Conservation (phyloP, 2,888 invertebrate species). For the Graphium colonna region DNA sequence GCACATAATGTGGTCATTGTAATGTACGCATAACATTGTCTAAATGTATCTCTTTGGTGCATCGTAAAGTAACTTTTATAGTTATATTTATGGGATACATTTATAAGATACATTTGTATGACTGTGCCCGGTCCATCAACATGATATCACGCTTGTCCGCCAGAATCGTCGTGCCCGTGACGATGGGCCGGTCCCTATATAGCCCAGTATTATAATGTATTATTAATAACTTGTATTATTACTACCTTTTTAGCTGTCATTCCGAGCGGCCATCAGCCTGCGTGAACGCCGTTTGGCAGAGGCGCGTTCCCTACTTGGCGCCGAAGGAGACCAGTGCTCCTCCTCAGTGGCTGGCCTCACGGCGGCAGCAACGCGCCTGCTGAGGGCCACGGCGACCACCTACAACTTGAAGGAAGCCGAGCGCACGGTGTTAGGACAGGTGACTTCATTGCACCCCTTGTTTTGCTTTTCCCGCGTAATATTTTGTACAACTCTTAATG, state of each 20-base stretch:
- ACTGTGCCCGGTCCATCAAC: too few relatives aligned
- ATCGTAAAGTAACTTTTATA: slow-evolving; percentile 76
- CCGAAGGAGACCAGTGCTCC: slow-evolving; percentile 57
- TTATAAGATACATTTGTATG: too few relatives aligned
- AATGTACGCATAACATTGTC: slow-evolving; percentile 70
- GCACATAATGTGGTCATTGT: slow-evolving; percentile 75
- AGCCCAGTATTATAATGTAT: too few relatives aligned
- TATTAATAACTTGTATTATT: too few relatives aligned
- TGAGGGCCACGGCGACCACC: slow-evolving; percentile 84
- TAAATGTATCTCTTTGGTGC: slow-evolving; percentile 71
- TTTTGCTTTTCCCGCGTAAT: too few relatives aligned
- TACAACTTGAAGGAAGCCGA: slow-evolving; percentile 86
- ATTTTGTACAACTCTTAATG: too few relatives aligned
- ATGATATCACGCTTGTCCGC: too few relatives aligned
- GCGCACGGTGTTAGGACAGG: slow-evolving; percentile 83
- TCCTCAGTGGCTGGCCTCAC: slow-evolving; percentile 66
- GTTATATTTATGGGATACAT: slow-evolving; percentile 72
- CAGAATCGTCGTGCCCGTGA: too few relatives aligned
- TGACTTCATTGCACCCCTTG: too few relatives aligned
- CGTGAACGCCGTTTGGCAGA: slow-evolving; percentile 87
- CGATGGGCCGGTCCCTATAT: too few relatives aligned
- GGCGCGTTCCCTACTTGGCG: slow-evolving; percentile 83
- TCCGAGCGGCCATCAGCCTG: slow-evolving; percentile 77
- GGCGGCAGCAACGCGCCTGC: slow-evolving; percentile 81
- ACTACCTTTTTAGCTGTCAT: slow-evolving; percentile 52